Conservation (phyloP, 2,113 vertebrate species). For the Mellivora capensis region DNA sequence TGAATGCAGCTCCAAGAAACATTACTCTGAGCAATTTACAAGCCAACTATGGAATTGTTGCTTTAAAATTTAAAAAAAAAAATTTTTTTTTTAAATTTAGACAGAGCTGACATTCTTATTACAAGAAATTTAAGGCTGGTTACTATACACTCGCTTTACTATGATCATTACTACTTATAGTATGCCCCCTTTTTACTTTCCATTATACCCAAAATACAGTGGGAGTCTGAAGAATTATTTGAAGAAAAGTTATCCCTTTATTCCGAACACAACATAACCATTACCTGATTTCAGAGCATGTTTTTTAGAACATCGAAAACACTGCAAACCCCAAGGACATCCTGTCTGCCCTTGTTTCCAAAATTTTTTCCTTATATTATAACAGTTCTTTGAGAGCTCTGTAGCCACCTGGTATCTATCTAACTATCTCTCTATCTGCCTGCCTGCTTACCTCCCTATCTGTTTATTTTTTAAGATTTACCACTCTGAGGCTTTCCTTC, state of each 20-base stretch:
- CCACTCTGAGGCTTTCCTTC: not conserved
- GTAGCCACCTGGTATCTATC: not conserved
- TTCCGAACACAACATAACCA: not conserved
- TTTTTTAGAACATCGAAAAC: not conserved
- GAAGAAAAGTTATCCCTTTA: conserved; percentile 3
- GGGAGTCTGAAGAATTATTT: not conserved
- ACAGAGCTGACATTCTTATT: not conserved
- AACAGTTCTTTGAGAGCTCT: not conserved
- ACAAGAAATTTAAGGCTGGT: conserved; percentile 17
- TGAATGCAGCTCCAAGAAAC: not conserved
- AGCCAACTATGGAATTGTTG: not conserved
- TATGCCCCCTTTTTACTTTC: not conserved
- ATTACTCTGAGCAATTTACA: not conserved
- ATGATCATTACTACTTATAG: not conserved
- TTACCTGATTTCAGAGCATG: not conserved
- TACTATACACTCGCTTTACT: not conserved
- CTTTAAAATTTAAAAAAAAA: not conserved
- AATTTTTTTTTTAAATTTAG: not conserved
- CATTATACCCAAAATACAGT: not conserved
- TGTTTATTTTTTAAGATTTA: not conserved
- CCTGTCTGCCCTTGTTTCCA: not conserved
- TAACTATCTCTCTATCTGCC: not conserved
- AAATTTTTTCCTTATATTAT: not conserved
- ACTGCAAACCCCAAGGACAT: not conserved
- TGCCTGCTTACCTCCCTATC: not conserved